Base-by-base conservation (phyloP, 2,113 vertebrate species). In the Hyperopisus bebe region DNA sequence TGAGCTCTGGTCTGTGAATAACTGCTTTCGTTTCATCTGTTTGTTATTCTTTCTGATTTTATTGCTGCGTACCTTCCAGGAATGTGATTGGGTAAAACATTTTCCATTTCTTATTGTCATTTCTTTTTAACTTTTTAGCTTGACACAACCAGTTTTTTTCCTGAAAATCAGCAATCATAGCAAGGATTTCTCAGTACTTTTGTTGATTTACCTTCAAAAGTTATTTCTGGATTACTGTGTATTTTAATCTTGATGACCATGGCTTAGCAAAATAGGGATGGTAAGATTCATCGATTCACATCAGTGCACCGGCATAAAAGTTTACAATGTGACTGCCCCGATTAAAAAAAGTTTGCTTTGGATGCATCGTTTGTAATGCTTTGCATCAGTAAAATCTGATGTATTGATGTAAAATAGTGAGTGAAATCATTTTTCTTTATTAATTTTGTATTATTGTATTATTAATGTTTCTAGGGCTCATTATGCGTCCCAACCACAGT, bases 31-130 rank as follows among this genome's bases (percentile, higher is more conserved):
- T 92, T 91, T 53, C 88, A 86, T 90, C 82, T 91, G 70, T 89
- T 50, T 90, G 9, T 86, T 82, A 62, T 89, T 89, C 93, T 91
- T 91, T 87, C 92, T 92, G 90, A 92, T 92, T 93, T 84, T 92
- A 92, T 86, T 90, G 31, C 89, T 89, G 89, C 90, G 92, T 92
- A 91, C 92, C 87, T 92, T 42, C 86, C 95, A 96, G 96, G 91
- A 96, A 96, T 94, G 95, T 96, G 92, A 92, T 96, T 94, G 96
- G 96, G 96, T 96, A 96, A 96, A 93, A 90, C 39, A 48, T 50
- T 58, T 55, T 53, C 44, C 83, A 51, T 53, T 31, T 88, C 48
- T 46, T 48, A 31, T 86, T 84, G 15, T 58, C 19, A 24, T 5
- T 53, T 85, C n/a, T 44, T 35, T 46, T 39, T 50, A 88, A 84